A percentile compares a stretch with the other conserved stretches of the same genome.
Evolutionary conservation across 2,113 vertebrate genomes (phyloP).

Genomic region (Odocoileus hemionus): DNA sequence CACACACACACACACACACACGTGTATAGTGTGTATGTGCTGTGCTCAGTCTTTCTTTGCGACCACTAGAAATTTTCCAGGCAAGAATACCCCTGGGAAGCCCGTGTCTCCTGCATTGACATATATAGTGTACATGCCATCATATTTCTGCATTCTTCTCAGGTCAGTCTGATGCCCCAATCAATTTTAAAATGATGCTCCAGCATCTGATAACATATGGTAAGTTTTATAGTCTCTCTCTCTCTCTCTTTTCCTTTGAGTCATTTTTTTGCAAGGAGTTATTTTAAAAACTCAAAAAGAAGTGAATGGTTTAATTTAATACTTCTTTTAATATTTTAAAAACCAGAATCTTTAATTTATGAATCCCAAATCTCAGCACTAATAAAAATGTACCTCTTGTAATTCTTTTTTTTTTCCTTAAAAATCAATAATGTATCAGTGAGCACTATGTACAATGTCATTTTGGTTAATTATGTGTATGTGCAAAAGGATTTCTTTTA

Average conservation of each 20-base stretch:
- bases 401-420: not conserved
- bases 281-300: slow-evolving; percentile 13
- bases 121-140: not conserved
- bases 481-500: not conserved
- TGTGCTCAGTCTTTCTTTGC: too few relatives aligned
- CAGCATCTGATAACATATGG: not conserved
- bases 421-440: not conserved
- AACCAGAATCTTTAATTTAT: not conserved
- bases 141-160: not conserved
- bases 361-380: not conserved
- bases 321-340: not conserved
- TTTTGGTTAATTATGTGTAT: not conserved
- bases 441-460: not conserved
- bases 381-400: not conserved
- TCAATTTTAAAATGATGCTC: not conserved
- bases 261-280: not conserved
- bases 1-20: too few relatives aligned
- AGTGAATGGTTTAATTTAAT: not conserved
- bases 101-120: not conserved
- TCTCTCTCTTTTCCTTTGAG: not conserved
- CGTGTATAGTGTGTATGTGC: not conserved
- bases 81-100: too few relatives aligned
- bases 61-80: too few relatives aligned
- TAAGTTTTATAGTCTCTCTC: not conserved
- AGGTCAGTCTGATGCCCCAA: not conserved